Conservation (phyloP, 2,797 vertebrate genomes). For the Moxostoma hubbsi region DNA sequence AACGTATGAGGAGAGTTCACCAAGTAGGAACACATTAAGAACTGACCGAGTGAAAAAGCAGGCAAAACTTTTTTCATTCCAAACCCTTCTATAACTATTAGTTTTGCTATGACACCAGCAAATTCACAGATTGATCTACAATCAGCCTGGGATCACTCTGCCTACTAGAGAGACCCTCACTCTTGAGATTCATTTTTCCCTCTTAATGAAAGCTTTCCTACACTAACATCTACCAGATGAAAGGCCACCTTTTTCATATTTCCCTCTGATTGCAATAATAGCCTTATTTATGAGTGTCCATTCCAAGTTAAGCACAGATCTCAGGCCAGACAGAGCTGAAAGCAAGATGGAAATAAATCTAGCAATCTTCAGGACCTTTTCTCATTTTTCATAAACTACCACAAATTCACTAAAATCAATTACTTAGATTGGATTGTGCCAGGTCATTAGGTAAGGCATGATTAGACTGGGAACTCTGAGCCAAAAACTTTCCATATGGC, state of each 20-base stretch:
- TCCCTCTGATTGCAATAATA: conserved; percentile 74
- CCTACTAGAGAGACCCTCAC: conserved; percentile 61
- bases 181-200: conserved; percentile 74
- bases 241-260: conserved; percentile 73
- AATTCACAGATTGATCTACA: conserved; percentile 81
- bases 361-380: conserved; percentile 64
- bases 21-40: background rate
- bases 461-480: conserved; percentile 56
- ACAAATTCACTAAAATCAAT: conserved; percentile 68
- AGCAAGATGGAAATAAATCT: conserved; percentile 64
- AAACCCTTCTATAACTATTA: conserved; percentile 76
- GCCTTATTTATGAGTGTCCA: conserved; percentile 73
- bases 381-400: conserved; percentile 67
- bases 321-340: conserved; percentile 57
- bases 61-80: conserved; percentile 52
- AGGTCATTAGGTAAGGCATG: conserved; percentile 63
- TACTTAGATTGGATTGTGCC: conserved; percentile 64
- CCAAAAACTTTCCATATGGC: conserved; percentile 10
- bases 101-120: conserved; percentile 72
- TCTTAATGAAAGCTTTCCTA: conserved; percentile 76
- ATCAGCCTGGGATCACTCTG: conserved; percentile 68
- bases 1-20: background rate
- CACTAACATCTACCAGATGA: conserved; percentile 65
- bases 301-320: conserved; percentile 57
- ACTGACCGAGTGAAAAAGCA: background rate